phyloP scores from a whole-genome alignment of 1,140 invertebrate species.

The Artemia franciscana region DNA sequence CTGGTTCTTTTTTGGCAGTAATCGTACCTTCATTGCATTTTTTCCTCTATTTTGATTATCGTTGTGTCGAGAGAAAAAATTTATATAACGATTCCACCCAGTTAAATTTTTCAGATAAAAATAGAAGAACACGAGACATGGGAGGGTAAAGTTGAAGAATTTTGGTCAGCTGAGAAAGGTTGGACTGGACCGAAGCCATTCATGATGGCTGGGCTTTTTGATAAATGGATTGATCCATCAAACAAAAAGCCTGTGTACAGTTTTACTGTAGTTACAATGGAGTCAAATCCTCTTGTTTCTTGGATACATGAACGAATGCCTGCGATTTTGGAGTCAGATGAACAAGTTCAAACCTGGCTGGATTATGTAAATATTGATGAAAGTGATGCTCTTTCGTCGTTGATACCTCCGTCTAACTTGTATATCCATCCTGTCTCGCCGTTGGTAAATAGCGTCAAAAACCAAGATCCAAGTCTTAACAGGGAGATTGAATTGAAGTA shows the following conservation, averaged over 20 bases:
- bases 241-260: constrained; percentile 33
- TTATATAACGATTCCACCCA: too few relatives aligned
- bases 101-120: constrained; percentile 18
- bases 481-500: constrained; percentile 24
- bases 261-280: constrained; percentile 52
- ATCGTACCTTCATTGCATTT: too few relatives aligned
- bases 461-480: constrained; percentile 41
- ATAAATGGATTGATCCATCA: constrained; percentile 31
- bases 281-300: constrained; percentile 36
- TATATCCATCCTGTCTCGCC: constrained; percentile 41
- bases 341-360: constrained; percentile 43
- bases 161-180: constrained; percentile 26
- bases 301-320: constrained; percentile 60
- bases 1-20: too few relatives aligned
- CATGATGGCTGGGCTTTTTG: constrained; percentile 52
- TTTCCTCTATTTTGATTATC: too few relatives aligned
- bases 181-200: constrained; percentile 37
- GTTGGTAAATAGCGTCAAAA: constrained; percentile 41
- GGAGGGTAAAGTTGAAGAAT: constrained; percentile 17
- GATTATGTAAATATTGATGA: constrained; percentile 31
- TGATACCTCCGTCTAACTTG: constrained; percentile 27
- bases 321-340: constrained; percentile 38
- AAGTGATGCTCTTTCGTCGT: constrained; percentile 26
- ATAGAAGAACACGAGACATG: constrained; percentile 30
- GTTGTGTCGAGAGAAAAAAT: too few relatives aligned